Evolutionary conservation across 2,113 vertebrate species (phyloP).

Genomic region (Datnioides undecimradiatus): DNA sequence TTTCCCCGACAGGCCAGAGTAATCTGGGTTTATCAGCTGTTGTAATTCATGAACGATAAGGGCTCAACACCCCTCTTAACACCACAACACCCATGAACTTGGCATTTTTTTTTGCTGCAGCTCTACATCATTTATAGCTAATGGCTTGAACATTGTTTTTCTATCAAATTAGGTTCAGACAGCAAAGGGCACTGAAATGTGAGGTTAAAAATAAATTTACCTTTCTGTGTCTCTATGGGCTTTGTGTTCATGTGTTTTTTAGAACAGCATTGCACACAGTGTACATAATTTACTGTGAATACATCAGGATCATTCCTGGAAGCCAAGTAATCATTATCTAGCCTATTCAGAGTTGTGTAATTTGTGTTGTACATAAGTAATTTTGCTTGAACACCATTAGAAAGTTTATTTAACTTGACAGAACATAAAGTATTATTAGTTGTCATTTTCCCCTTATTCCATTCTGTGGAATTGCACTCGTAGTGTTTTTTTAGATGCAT

Average conservation of each 20-base stretch:
- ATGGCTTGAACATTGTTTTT: background rate
- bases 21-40: conserved; percentile 45
- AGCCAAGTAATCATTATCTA: too few relatives aligned
- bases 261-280: too few relatives aligned
- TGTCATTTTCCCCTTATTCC: background rate
- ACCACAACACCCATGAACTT: conserved; percentile 20
- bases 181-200: background rate
- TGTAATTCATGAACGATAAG: conserved; percentile 34
- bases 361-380: too few relatives aligned
- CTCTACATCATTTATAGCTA: background rate
- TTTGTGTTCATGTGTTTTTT: too few relatives aligned
- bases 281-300: too few relatives aligned
- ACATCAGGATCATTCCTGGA: too few relatives aligned
- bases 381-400: background rate
- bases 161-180: background rate
- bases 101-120: conserved; percentile 5
- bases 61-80: conserved; percentile 5
- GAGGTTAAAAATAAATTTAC: background rate
- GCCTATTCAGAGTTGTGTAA: background rate
- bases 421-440: background rate
- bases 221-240: background rate
- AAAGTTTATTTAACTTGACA: background rate
- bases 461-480: background rate
- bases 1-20: conserved; percentile 27
- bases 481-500: background rate